A percentile compares a stretch with the other conserved stretches of the same genome.
Evolutionary conservation across 2,888 invertebrate species (phyloP).

Genomic region (Odontomyia ornata): DNA sequence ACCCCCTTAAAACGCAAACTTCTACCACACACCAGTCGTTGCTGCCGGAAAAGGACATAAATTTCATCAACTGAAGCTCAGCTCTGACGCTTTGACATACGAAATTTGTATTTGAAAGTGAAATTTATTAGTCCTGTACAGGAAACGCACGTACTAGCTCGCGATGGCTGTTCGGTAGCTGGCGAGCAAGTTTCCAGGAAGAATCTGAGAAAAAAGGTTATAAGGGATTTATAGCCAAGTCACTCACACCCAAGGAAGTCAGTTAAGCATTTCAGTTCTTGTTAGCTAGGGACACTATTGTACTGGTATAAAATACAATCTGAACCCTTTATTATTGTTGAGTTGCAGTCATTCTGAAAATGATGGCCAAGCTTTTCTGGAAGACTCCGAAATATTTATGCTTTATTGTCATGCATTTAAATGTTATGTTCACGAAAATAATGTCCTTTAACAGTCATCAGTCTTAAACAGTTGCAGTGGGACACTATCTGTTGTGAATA

Average conservation of each 20-base stretch:
- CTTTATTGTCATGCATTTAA: constrained; percentile 40
- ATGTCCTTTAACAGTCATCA: too few species aligned
- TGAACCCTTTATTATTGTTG: constrained; percentile 23
- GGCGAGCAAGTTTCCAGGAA: not conserved
- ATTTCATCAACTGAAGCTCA: constrained; percentile 42
- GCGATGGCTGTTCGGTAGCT: not conserved
- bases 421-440: constrained; percentile 2
- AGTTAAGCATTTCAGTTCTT: not conserved
- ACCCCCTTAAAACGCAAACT: not conserved
- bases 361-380: not conserved
- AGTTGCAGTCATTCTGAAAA: not conserved
- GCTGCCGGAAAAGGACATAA: constrained; percentile 21
- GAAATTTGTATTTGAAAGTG: constrained; percentile 42
- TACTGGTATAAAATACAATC: not conserved
- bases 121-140: constrained; percentile 36
- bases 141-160: constrained; percentile 20
- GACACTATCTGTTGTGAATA: too few species aligned
- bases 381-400: constrained; percentile 25
- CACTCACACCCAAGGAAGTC: not conserved
- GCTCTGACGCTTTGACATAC: constrained; percentile 43
- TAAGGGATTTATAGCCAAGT: not conserved
- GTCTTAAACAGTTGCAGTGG: too few species aligned
- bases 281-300: not conserved
- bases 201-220: not conserved
- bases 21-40: not conserved